A percentile compares a stretch with the other conserved stretches of the same genome.
Evolutionary conservation across 2,888 invertebrate species (phyloP).

Genomic region (Cartodere bifasciata): DNA sequence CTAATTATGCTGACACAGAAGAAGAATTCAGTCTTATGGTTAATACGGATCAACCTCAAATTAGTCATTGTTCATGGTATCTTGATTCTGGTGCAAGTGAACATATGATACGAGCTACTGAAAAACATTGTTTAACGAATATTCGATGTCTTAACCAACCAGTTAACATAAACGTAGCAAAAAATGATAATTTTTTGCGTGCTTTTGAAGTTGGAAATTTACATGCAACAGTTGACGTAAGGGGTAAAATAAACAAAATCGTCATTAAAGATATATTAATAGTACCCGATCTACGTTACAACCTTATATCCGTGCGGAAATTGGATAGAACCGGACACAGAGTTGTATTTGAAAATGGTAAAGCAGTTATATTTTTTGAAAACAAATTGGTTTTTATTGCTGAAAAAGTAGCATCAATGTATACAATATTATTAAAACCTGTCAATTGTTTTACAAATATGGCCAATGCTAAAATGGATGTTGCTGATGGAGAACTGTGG

Average conservation of each 20-base stretch:
- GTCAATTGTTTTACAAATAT: too few species aligned
- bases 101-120: conserved; percentile 16
- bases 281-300: conserved; percentile 19
- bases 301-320: conserved; percentile 21
- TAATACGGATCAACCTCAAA: too few species aligned
- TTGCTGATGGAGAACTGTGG: conserved; percentile 14
- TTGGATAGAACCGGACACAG: conserved; percentile 19
- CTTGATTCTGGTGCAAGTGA: conserved; percentile 20
- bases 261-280: conserved; percentile 6
- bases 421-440: too few species aligned
- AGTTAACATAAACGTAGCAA: conserved; percentile 24
- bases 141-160: conserved; percentile 15
- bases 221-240: not conserved
- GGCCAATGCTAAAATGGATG: too few species aligned
- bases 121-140: conserved; percentile 9
- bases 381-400: conserved; percentile 1
- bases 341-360: conserved; percentile 20
- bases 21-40: too few species aligned
- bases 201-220: conserved; percentile 21
- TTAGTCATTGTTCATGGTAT: too few species aligned
- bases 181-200: conserved; percentile 19
- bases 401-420: conserved; percentile 2
- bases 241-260: not conserved
- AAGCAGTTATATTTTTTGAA: conserved; percentile 12
- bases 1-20: too few species aligned